Conservation (phyloP, 2,888 invertebrate species). For the Dryobotodes eremita region DNA sequence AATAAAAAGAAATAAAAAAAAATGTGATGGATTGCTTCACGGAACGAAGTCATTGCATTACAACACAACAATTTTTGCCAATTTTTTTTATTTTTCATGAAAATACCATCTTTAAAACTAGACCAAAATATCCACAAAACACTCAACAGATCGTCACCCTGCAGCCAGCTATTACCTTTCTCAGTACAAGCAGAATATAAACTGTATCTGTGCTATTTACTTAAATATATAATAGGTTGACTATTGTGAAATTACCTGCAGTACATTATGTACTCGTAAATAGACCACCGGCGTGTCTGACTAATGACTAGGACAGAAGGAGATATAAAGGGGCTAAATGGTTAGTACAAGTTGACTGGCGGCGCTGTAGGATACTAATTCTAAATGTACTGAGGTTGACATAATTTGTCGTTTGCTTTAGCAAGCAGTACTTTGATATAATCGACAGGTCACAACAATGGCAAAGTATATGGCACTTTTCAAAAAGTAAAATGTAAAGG, state of each 20-base stretch:
- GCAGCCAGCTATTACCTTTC: conserved; percentile 63
- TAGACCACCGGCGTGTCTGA: conserved; percentile 59
- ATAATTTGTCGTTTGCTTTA: conserved; percentile 25
- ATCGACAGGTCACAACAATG: neutral
- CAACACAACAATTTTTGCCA: neutral
- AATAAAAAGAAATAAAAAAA: too few species aligned
- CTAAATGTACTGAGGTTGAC: conserved; percentile 4
- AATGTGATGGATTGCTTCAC: too few species aligned
- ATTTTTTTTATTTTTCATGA: too few species aligned
- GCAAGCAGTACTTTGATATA: neutral
- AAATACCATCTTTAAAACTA: neutral
- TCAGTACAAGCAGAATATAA: conserved; percentile 62
- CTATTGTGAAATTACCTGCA: conserved; percentile 63
- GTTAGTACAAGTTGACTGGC: neutral
- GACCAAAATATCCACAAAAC: neutral
- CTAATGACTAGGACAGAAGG: conserved; percentile 45
- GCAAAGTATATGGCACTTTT: neutral
- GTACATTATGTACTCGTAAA: conserved; percentile 56
- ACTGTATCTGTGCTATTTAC: conserved; percentile 68
- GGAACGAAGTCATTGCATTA: neutral
- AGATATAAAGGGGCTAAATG: conserved; percentile 21
- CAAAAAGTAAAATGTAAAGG: too few species aligned
- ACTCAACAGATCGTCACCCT: conserved; percentile 22
- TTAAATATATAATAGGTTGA: conserved; percentile 67
- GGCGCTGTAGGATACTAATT: neutral